A percentile compares a stretch with the other conserved stretches of the same genome.
phyloP scores from a whole-genome alignment of 2,797 vertebrate genomes.

The Enteromius trimaculatus region DNA sequence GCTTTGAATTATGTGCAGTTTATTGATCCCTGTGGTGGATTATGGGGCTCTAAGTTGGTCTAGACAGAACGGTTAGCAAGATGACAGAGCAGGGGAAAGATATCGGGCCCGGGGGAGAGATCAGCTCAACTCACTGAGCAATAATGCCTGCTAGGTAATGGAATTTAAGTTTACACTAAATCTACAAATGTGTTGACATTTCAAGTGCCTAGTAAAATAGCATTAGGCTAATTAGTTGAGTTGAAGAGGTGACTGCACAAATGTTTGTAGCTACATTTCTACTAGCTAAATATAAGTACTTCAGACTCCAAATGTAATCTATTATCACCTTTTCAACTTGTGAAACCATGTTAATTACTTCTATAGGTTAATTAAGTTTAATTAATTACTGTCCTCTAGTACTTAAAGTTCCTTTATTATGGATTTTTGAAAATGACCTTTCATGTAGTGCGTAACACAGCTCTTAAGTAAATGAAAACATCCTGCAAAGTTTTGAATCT shows the following conservation, averaged over 20 bases:
- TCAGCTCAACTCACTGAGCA: slow-evolving; percentile 93
- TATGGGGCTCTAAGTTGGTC: slow-evolving; percentile 99
- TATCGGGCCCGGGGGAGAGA: slow-evolving; percentile 94
- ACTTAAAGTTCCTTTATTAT: too few species aligned
- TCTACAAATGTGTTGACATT: slow-evolving; percentile 97
- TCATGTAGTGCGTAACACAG: too few species aligned
- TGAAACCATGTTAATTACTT: not conserved
- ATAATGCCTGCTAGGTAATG: slow-evolving; percentile 99
- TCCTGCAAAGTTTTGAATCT: too few species aligned
- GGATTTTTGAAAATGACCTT: too few species aligned
- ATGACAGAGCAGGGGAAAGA: slow-evolving; percentile 95
- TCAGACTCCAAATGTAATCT: not conserved
- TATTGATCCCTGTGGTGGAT: slow-evolving; percentile 99
- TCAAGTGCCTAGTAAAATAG: slow-evolving; percentile 96
- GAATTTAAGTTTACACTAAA: slow-evolving; percentile 99
- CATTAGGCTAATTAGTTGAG: slow-evolving; percentile 98
- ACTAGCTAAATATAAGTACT: not conserved
- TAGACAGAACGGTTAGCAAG: slow-evolving; percentile 99
- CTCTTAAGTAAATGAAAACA: too few species aligned
- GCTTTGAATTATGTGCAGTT: slow-evolving; percentile 99
- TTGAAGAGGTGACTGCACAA: slow-evolving; percentile 82
- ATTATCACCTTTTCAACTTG: not conserved
- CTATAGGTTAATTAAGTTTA: not conserved
- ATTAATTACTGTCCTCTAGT: not conserved
- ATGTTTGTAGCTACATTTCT: slow-evolving; percentile 44